A percentile compares a stretch with the other conserved stretches of the same genome.
These are phyloP conservation scores for Babylonia areolata DNA, from an alignment of 1,140 invertebrate species.

Conservation along the genomic window DNA sequence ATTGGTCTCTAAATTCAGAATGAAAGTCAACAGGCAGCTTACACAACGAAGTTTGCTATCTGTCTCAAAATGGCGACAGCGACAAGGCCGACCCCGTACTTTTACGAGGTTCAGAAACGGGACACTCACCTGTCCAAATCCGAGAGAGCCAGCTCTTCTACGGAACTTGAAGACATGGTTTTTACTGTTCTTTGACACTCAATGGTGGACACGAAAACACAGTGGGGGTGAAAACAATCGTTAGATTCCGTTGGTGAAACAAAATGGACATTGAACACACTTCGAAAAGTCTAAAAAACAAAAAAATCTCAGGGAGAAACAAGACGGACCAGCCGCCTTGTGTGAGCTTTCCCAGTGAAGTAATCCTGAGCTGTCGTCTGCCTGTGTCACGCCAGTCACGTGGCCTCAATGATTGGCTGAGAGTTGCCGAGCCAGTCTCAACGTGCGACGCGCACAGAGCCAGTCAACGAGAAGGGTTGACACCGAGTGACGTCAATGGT, in stretches of 20 bases:
- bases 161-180: slow-evolving; percentile 65
- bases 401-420: slow-evolving; percentile 7
- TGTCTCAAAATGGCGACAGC: background rate
- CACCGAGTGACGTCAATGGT: slow-evolving; percentile 1
- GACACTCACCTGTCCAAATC: slow-evolving; percentile 68
- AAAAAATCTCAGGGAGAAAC: slow-evolving; percentile 19
- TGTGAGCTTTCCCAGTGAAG: slow-evolving; percentile 19
- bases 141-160: slow-evolving; percentile 67
- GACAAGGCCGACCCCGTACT: background rate
- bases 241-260: background rate
- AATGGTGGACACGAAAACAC: slow-evolving; percentile 31
- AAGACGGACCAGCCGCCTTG: slow-evolving; percentile 47
- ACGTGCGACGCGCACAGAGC: background rate
- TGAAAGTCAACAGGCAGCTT: too few species aligned
- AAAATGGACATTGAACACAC: slow-evolving; percentile 7
- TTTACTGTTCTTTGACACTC: slow-evolving; percentile 7
- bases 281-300: slow-evolving; percentile 16
- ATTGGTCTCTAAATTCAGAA: too few species aligned
- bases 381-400: background rate
- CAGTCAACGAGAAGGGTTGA: background rate
- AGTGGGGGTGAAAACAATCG: background rate
- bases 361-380: background rate
- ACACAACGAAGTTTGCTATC: too few species aligned
- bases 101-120: background rate
- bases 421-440: background rate